Conservation (phyloP, 2,888 invertebrate genomes). For the Lysandra coridon region DNA sequence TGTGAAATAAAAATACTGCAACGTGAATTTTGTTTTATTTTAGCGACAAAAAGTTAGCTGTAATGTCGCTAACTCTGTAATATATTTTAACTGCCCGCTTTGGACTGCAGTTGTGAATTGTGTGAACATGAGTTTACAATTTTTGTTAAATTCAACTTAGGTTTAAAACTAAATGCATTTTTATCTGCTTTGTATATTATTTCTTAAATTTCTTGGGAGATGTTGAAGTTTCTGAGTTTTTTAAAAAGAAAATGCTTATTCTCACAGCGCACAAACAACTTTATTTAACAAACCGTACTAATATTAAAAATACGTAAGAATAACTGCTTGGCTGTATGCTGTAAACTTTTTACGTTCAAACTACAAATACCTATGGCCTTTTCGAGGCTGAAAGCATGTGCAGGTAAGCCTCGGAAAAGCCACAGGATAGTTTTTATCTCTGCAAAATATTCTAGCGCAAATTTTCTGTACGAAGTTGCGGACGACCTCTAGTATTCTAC, state of each 20-base stretch:
- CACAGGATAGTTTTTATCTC: too few species aligned
- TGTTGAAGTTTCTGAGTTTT: not conserved
- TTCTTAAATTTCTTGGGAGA: not conserved
- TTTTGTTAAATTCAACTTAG: not conserved
- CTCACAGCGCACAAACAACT: too few species aligned
- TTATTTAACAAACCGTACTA: too few species aligned
- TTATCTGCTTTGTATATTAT: not conserved
- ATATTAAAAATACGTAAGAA: too few species aligned
- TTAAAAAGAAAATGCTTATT: not conserved
- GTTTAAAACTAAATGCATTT: not conserved
- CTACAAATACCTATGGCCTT: too few species aligned
- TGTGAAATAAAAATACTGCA: slow-evolving; percentile 34
- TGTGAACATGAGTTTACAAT: not conserved
- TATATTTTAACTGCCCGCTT: not conserved
- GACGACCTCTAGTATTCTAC: too few species aligned
- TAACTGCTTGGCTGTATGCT: too few species aligned
- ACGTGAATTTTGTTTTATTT: slow-evolving; percentile 4
- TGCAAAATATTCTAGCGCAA: too few species aligned
- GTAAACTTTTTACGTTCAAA: too few species aligned
- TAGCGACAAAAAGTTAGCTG: slow-evolving; percentile 9
- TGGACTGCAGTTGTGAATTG: not conserved
- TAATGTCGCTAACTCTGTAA: not conserved
- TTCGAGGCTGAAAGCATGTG: too few species aligned
- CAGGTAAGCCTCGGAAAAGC: too few species aligned
- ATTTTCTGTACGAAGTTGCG: too few species aligned